These are phyloP conservation scores for Eubasilissa regina DNA, from an alignment of 1,140 invertebrate species.

Conservation along the genomic window DNA sequence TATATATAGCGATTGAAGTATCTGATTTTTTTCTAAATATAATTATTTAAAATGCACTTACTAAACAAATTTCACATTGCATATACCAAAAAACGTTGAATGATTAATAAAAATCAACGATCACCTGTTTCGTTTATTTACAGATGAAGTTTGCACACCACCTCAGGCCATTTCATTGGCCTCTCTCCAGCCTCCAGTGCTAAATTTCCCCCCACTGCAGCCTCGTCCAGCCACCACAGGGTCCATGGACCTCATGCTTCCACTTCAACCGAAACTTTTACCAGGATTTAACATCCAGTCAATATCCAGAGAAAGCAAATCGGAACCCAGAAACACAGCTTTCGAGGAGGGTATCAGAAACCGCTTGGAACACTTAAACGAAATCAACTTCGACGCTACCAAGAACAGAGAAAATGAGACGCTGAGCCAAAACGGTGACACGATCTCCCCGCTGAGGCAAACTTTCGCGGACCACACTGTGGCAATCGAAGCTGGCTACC, in stretches of 20 bases:
- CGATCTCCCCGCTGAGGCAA: background rate
- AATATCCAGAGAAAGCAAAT: slow-evolving; percentile 49
- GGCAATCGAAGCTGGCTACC: background rate
- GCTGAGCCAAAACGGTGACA: slow-evolving; percentile 18
- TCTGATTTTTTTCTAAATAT: no score
- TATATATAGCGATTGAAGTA: no score
- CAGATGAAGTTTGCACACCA: slow-evolving; percentile 70
- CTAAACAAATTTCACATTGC: no score
- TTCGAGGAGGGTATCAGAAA: slow-evolving; percentile 54
- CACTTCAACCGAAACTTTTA: slow-evolving; percentile 77
- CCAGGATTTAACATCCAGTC: slow-evolving; percentile 64
- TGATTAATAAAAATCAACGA: no score
- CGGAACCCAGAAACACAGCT: slow-evolving; percentile 50
- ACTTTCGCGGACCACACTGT: background rate
- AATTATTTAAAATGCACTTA: no score
- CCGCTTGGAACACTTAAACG: slow-evolving; percentile 53
- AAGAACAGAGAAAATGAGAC: slow-evolving; percentile 7
- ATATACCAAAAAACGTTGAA: no score
- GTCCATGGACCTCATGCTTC: slow-evolving; percentile 76
- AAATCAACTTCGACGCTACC: slow-evolving; percentile 43
- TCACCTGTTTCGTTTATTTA: slow-evolving; percentile 56
- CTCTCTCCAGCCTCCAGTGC: slow-evolving; percentile 68
- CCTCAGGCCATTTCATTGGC: slow-evolving; percentile 70
- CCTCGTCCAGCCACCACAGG: slow-evolving; percentile 79
- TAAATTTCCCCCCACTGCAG: slow-evolving; percentile 74